Evolutionary conservation across 2,888 invertebrate species (phyloP).

Genomic region (Lacanobia wlatinum): DNA sequence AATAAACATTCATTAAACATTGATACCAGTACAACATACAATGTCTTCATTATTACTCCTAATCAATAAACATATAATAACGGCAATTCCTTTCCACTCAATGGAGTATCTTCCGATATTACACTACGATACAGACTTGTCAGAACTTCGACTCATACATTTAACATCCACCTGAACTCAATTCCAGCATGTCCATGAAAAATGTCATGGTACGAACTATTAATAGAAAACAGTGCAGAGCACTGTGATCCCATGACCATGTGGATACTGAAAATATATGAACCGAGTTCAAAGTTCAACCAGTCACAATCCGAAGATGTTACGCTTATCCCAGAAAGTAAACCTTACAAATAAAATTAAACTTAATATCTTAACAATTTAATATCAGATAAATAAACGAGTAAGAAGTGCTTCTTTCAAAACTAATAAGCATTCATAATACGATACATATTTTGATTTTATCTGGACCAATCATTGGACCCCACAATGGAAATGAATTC

Average conservation of each 20-base stretch:
- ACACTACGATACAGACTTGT: constrained; percentile 7
- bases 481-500: constrained; percentile 66
- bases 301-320: constrained; percentile 33
- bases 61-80: constrained; percentile 54
- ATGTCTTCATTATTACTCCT: constrained; percentile 75
- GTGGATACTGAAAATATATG: constrained; percentile 42
- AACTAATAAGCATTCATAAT: constrained; percentile 48
- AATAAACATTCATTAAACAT: constrained; percentile 73
- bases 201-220: background rate
- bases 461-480: constrained; percentile 74
- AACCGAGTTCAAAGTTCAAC: constrained; percentile 17
- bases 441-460: constrained; percentile 57
- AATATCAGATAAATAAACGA: constrained; percentile 23
- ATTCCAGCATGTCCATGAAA: constrained; percentile 3
- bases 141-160: constrained; percentile 45
- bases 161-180: constrained; percentile 10
- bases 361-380: constrained; percentile 36
- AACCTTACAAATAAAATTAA: constrained; percentile 37
- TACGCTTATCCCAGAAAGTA: constrained; percentile 21
- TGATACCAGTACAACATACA: constrained; percentile 74
- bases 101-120: constrained; percentile 45
- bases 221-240: constrained; percentile 9
- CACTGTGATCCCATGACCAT: constrained; percentile 1
- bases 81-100: constrained; percentile 35
- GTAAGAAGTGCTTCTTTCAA: constrained; percentile 29